Evolutionary conservation across 2,797 vertebrate genomes (phyloP), one percentile per base, ranked within the genome.

Genomic region (Phalloptychus januarius): DNA sequence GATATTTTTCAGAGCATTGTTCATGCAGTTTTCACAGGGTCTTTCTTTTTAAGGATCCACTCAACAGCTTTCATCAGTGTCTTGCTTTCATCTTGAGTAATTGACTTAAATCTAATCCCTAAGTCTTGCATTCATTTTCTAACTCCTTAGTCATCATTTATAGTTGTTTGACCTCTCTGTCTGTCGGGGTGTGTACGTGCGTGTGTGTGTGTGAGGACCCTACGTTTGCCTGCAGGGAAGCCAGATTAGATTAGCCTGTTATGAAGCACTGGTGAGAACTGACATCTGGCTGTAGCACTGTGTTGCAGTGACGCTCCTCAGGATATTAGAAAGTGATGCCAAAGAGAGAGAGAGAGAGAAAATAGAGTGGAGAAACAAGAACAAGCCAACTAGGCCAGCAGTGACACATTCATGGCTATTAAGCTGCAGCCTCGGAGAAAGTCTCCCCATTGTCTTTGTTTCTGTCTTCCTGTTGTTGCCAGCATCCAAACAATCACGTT

Each of bases 231-330:
- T 82, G 63, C 78, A 78, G 82, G 58, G 76, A 81, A 79, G 87
- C 83, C 86, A 87, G 86, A 93, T 88, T 88, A 88, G 85, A 89
- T 93, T 85, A 91, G 81, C 48, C 75, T 84, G 77, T 90, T 91
- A 83, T 86, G 78, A 90, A 89, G 83, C 76, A 71, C 81, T 82
- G 74, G 87, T 91, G 88, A 89, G 85, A 88, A 92, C 81, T 89
- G 90, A 93, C 88, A 91, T 93, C 90, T 93, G 93, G 91, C 81
- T 83, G 65, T 80, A 85, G 82, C n/a, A 75, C 78, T 72, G 80
- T 40, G 79, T 83, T 85, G 40, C 65, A 86, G 80, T 54, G 74
- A 87, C 86, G 86, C 89, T 91, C 87, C 93, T 90, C 89, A 91
- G 88, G 90, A 93, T 90, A 90, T 93, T 89, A 86, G 85, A 86